Base-by-base conservation (phyloP, 2,888 invertebrate species). In the Byasa hedistus region DNA sequence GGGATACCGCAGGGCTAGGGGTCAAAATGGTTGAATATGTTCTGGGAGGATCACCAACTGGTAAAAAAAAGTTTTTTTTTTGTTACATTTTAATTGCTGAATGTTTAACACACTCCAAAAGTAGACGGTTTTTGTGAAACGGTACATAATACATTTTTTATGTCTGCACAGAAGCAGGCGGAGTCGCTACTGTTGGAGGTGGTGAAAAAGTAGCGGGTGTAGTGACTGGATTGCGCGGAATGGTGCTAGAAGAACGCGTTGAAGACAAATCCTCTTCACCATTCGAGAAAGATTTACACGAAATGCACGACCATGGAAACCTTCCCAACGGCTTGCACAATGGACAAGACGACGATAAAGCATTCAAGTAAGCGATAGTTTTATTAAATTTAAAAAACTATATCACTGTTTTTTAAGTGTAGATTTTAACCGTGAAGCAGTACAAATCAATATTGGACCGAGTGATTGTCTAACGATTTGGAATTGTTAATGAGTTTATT, bases 11-110 rank as follows among this genome's bases (percentile, higher is more conserved):
- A 72, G 98, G 98, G 57, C 94, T 98, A 73, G 98, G 98, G 74
- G 97, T 98, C 75, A 98, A 98, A 93, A 99, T 99, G 98, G 99
- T 98, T 64, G 99, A 99, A 91, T 99, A 98, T 87, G 98, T 99
- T 68, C 93, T 99, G 77, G 97, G 98, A 73, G 97, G 96, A 71
- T 97, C 97, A 71, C 97, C 98, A 24, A 98, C 97, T 74, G 92
- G 92, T 92, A 84, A 75, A 70, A 63, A 70, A 63, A 48, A 66
- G 23, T 51, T 54, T 61, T 62, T 66, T 69, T 66, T 69, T 64
- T 57, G 69, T 73, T 70, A 71, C 68, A 70, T 75, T 71, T 71
- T 60, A 52, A 57, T 64, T 64, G 61, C 65, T 65, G 32, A 66
- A 44, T 62, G 57, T 66, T 32, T n/a, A 57, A 22, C 21, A 51